Base-by-base conservation (phyloP, 2,113 vertebrate species). In the Sarotherodon lohbergeri region DNA sequence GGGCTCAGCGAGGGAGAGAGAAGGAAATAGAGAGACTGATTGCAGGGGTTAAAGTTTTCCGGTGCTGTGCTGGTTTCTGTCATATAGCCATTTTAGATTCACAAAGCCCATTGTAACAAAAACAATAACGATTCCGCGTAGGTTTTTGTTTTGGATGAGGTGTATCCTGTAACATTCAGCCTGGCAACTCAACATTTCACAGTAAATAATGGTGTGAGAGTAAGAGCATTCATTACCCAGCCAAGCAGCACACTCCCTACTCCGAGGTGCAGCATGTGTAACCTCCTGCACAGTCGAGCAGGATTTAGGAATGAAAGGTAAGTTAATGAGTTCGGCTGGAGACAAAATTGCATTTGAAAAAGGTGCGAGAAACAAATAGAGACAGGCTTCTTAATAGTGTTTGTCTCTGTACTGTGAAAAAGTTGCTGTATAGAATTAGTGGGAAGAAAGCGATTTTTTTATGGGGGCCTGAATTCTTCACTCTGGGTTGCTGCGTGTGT, bases 221-320 rank as follows among this genome's bases (percentile, higher is more conserved):
- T 73, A 82, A 48, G 66, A 82, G 61, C 89, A 86, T 88, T 92
- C 88, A 93, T 93, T 94, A 91, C 83, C 81, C 88, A 89, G 90
- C 91, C 90, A 83, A 86, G 93, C 91, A 83, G 88, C 81, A 73
- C 27, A 27, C 87, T 87, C 24, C 27, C 68, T 85, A 82, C 52
- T 81, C 82, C 1, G 82, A 89, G 92, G 83, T 83, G 89, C 87
- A 36, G 84, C 80, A 46, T 34, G 87, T 85, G 86, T 80, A 90
- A 61, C 89, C 89, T 90, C 86, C 86, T 85, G 88, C 88, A 86
- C 88, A 92, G 91, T 90, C 6, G 6, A 91, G 84, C 81, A 82
- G 86, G 87, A 90, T 91, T 91, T 90, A 61, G 81, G 90, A 93
- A 93, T 92, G 87, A 94, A 94, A 93, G 89, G 88, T 91, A 91